phyloP scores from a whole-genome alignment of 1,140 invertebrate genomes.

The Harlomillsia oculata region DNA sequence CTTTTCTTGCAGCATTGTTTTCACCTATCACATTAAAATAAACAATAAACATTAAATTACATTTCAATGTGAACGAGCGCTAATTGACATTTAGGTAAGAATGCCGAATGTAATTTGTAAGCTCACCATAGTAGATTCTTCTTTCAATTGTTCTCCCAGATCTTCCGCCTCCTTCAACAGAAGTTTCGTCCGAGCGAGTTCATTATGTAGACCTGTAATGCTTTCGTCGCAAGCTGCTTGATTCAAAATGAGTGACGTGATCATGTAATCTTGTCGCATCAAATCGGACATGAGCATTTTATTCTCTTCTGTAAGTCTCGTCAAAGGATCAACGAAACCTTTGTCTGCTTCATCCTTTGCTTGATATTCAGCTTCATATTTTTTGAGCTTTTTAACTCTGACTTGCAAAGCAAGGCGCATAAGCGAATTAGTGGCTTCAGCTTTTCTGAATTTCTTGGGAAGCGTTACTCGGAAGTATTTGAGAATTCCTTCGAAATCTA shows the following conservation, averaged over 20 bases:
- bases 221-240: slow-evolving; percentile 56
- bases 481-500: slow-evolving; percentile 91
- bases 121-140: slow-evolving; percentile 59
- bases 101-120: neutral
- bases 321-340: slow-evolving; percentile 49
- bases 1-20: slow-evolving; percentile 74
- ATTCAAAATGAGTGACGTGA: slow-evolving; percentile 23
- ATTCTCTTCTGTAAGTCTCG: slow-evolving; percentile 50
- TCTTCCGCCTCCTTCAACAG: slow-evolving; percentile 67
- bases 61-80: too few species aligned
- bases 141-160: slow-evolving; percentile 66
- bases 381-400: slow-evolving; percentile 88
- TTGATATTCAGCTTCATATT: slow-evolving; percentile 89
- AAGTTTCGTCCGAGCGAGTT: slow-evolving; percentile 63
- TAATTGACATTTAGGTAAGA: neutral
- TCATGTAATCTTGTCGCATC: slow-evolving; percentile 46
- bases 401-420: slow-evolving; percentile 80
- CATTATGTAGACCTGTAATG: slow-evolving; percentile 65
- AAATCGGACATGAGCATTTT: slow-evolving; percentile 45
- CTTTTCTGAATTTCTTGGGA: slow-evolving; percentile 88
- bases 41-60: neutral
- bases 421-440: slow-evolving; percentile 68
- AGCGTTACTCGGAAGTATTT: slow-evolving; percentile 89
- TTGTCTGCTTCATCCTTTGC: slow-evolving; percentile 57
- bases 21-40: slow-evolving; percentile 50